These are phyloP conservation scores for Carassius gibelio DNA, from an alignment of 2,113 vertebrate genomes.

Conservation along the genomic window DNA sequence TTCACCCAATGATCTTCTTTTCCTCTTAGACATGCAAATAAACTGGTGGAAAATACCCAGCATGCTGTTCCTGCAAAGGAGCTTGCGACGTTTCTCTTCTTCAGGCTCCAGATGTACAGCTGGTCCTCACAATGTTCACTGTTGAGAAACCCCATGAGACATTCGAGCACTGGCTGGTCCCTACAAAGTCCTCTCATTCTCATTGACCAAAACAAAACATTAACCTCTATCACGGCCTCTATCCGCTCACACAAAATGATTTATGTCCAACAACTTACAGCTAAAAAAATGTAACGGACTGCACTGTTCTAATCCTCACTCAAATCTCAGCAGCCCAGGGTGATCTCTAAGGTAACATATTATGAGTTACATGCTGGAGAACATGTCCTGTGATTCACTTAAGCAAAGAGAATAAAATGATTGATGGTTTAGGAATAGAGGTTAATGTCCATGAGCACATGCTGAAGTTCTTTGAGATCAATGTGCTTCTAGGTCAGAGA, in stretches of 20 bases:
- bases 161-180: neutral
- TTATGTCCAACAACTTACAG: neutral
- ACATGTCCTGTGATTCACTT: slow-evolving; percentile 8
- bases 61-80: neutral
- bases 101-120: slow-evolving; percentile 17
- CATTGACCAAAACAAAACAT: neutral
- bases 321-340: neutral
- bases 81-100: neutral
- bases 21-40: slow-evolving; percentile 28
- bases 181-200: neutral
- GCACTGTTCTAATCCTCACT: slow-evolving; percentile 1
- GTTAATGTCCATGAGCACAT: slow-evolving; percentile 43
- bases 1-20: slow-evolving; percentile 16
- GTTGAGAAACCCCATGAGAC: neutral
- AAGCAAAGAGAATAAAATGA: slow-evolving; percentile 22
- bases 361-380: neutral
- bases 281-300: neutral
- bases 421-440: slow-evolving; percentile 38
- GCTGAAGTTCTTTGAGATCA: slow-evolving; percentile 22
- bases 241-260: neutral
- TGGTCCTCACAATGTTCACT: neutral
- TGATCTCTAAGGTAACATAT: neutral
- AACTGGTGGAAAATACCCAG: slow-evolving; percentile 24
- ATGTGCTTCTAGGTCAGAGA: slow-evolving; percentile 24
- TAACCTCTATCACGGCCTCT: neutral